Conservation (phyloP, 2,888 invertebrate genomes). For the Melipona bicolor region DNA sequence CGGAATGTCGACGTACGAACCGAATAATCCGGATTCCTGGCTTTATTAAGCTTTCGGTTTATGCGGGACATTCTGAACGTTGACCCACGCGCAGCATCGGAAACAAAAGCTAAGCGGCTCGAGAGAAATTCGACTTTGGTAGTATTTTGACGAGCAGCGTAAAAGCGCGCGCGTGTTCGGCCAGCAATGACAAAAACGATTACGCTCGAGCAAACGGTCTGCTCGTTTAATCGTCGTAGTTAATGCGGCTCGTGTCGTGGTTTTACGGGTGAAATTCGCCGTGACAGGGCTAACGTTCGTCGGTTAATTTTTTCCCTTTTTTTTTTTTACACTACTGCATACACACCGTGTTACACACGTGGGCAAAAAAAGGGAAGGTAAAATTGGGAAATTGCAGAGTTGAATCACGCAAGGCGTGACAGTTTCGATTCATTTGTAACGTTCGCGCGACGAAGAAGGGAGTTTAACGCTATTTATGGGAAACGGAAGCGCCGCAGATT, state of each 20-base stretch:
- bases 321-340: too few species aligned
- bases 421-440: slow-evolving; percentile 35
- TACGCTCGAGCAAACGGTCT: slow-evolving; percentile 38
- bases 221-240: slow-evolving; percentile 57
- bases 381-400: slow-evolving; percentile 5
- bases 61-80: slow-evolving; percentile 67
- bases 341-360: too few species aligned
- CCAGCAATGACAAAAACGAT: slow-evolving; percentile 54
- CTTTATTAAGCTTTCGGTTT: slow-evolving; percentile 72
- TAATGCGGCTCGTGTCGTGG: slow-evolving; percentile 28
- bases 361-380: background rate
- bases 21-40: slow-evolving; percentile 75
- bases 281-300: slow-evolving; percentile 19
- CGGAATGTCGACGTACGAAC: slow-evolving; percentile 68
- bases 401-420: background rate
- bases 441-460: slow-evolving; percentile 1
- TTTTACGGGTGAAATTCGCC: slow-evolving; percentile 17
- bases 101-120: slow-evolving; percentile 61
- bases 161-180: slow-evolving; percentile 55
- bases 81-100: slow-evolving; percentile 55
- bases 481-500: slow-evolving; percentile 41
- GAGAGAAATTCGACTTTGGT: slow-evolving; percentile 42
- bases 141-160: slow-evolving; percentile 63
- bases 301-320: background rate
- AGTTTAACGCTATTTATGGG: slow-evolving; percentile 46